Evolutionary conservation across 2,113 vertebrate genomes (phyloP).

Genomic region (Misgurnus mizolepis): DNA sequence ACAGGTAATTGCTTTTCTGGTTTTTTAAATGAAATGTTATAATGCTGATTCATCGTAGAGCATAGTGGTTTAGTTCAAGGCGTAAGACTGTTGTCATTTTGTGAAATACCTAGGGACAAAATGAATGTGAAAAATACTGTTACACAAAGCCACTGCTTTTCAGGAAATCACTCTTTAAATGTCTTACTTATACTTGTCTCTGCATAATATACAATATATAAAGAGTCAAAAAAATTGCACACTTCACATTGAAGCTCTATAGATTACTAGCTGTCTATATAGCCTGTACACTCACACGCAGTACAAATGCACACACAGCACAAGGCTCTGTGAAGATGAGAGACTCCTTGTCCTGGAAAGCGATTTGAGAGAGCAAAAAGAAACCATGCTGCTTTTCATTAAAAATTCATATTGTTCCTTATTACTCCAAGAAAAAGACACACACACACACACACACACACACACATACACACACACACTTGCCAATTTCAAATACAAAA

Average conservation of each 20-base stretch:
- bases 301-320: conserved; percentile 3
- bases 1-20: too few species aligned
- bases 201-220: not conserved
- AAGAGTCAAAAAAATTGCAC: not conserved
- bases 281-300: not conserved
- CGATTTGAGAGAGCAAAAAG: conserved; percentile 65
- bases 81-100: too few species aligned
- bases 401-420: conserved; percentile 68
- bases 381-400: conserved; percentile 68
- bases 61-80: too few species aligned
- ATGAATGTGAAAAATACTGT: too few species aligned
- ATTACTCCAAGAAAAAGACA: conserved; percentile 50
- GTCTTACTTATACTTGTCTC: conserved; percentile 2
- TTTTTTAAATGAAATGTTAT: too few species aligned
- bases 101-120: too few species aligned
- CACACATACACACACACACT: conserved; percentile 18
- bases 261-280: too few species aligned
- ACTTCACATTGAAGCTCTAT: not conserved
- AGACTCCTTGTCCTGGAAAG: conserved; percentile 70
- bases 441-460: conserved; percentile 5
- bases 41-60: too few species aligned
- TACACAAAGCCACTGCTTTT: not conserved
- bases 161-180: not conserved
- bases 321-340: conserved; percentile 64
- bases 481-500: not conserved